Conservation (phyloP, 2,888 invertebrate genomes). For the Pandemis heparana region DNA sequence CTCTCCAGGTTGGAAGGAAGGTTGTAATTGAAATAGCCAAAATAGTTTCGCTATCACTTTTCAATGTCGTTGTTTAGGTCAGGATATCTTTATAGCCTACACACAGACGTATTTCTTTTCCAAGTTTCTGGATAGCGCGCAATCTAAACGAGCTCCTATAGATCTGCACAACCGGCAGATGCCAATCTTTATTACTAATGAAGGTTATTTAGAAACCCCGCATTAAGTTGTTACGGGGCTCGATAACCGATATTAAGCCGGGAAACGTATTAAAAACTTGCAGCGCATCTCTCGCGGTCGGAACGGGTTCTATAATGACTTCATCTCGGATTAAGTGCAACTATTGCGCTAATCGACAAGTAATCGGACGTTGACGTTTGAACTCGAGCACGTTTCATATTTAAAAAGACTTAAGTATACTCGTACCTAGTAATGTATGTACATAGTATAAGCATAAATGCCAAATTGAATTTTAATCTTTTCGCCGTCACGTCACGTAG, state of each 20-base stretch:
- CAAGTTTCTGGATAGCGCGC: slow-evolving; percentile 30
- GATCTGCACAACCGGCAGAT: slow-evolving; percentile 37
- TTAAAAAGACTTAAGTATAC: not conserved
- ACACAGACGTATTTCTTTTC: slow-evolving; percentile 10
- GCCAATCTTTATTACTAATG: slow-evolving; percentile 43
- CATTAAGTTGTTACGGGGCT: slow-evolving; percentile 40
- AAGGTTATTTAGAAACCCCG: slow-evolving; percentile 41
- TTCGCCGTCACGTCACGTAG: not conserved
- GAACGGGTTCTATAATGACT: slow-evolving; percentile 37
- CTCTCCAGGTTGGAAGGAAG: too few relatives aligned
- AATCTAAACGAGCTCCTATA: slow-evolving; percentile 38
- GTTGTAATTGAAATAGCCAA: too few relatives aligned
- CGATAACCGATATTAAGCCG: slow-evolving; percentile 35
- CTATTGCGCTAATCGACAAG: slow-evolving; percentile 23
- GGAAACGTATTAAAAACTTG: slow-evolving; percentile 28
- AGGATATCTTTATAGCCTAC: slow-evolving; percentile 1
- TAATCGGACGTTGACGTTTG: slow-evolving; percentile 26
- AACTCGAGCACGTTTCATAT: not conserved
- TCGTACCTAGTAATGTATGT: not conserved
- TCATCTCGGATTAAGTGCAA: slow-evolving; percentile 21
- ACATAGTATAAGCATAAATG: not conserved
- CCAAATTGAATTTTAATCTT: not conserved
- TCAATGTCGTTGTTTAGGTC: not conserved
- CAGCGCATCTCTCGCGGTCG: slow-evolving; percentile 10
- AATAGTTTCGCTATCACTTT: too few relatives aligned